Conservation (phyloP, 2,888 invertebrate genomes). For the Drosophila cyrtoloma region DNA sequence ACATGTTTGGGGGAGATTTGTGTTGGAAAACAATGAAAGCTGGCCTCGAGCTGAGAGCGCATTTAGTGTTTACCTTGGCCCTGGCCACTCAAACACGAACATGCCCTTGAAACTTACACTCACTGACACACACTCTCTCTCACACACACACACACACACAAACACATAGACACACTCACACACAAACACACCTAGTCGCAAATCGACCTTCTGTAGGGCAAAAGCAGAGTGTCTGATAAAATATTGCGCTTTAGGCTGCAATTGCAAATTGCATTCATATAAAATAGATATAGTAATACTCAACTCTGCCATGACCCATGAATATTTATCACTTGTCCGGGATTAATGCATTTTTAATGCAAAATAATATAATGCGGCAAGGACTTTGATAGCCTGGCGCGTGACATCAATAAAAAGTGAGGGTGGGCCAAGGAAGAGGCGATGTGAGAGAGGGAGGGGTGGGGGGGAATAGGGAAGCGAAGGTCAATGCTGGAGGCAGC, state of each 20-base stretch:
- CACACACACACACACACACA: too few species aligned
- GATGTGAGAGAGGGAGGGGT: rapidly evolving
- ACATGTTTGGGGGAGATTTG: slow-evolving; percentile 44
- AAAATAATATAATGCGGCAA: slow-evolving; percentile 22
- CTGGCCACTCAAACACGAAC: slow-evolving; percentile 68
- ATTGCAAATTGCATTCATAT: slow-evolving; percentile 57
- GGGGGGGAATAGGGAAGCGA: background rate
- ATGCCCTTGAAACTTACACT: slow-evolving; percentile 63
- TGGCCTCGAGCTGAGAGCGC: slow-evolving; percentile 36
- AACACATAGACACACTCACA: background rate
- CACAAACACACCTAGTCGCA: slow-evolving; percentile 16
- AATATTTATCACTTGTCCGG: slow-evolving; percentile 75
- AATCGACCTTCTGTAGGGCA: slow-evolving; percentile 47
- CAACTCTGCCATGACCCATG: slow-evolving; percentile 43
- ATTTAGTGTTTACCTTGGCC: slow-evolving; percentile 48
- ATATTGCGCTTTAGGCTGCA: slow-evolving; percentile 54
- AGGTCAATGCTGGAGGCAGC: slow-evolving; percentile 23
- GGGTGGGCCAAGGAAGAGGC: background rate
- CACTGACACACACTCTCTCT: background rate
- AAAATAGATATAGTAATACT: slow-evolving; percentile 6
- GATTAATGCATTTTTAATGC: slow-evolving; percentile 77
- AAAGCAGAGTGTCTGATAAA: background rate
- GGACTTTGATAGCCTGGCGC: slow-evolving; percentile 27
- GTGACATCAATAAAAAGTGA: slow-evolving; percentile 45
- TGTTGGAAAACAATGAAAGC: slow-evolving; percentile 19